Conservation (phyloP, 2,888 invertebrate genomes). For the Morinoia aosen region DNA sequence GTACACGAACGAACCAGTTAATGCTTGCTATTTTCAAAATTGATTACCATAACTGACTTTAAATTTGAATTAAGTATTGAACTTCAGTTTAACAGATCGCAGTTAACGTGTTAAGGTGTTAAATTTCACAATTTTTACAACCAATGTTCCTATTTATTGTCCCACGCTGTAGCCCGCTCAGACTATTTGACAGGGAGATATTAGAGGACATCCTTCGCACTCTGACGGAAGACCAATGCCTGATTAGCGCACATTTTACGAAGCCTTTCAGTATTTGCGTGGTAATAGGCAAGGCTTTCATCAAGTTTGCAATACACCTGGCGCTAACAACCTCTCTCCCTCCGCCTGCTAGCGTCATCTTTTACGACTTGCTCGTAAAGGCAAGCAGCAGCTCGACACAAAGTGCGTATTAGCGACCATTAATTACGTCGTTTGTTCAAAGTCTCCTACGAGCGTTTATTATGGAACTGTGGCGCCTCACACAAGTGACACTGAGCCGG, state of each 20-base stretch:
- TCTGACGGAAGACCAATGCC: not conserved
- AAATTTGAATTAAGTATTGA: no score
- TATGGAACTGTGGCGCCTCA: not conserved
- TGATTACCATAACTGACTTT: no score
- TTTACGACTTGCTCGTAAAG: not conserved
- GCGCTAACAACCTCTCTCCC: not conserved
- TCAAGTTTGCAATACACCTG: not conserved
- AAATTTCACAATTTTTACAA: no score
- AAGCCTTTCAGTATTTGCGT: not conserved
- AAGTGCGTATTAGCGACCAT: not conserved
- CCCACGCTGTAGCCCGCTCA: not conserved
- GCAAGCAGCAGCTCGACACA: not conserved
- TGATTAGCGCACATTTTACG: not conserved
- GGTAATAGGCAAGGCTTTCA: not conserved
- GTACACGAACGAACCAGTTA: no score
- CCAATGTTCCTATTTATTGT: not conserved
- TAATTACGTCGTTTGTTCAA: not conserved
- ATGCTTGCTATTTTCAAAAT: no score
- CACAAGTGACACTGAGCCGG: not conserved
- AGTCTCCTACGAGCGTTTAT: not conserved
- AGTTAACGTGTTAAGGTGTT: no score
- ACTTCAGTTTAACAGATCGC: no score
- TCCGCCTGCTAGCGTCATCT: not conserved
- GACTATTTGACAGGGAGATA: not conserved
- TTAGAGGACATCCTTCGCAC: no score